Base-by-base conservation (phyloP, 1,140 invertebrate species). In the Hylaeus volcanicus region DNA sequence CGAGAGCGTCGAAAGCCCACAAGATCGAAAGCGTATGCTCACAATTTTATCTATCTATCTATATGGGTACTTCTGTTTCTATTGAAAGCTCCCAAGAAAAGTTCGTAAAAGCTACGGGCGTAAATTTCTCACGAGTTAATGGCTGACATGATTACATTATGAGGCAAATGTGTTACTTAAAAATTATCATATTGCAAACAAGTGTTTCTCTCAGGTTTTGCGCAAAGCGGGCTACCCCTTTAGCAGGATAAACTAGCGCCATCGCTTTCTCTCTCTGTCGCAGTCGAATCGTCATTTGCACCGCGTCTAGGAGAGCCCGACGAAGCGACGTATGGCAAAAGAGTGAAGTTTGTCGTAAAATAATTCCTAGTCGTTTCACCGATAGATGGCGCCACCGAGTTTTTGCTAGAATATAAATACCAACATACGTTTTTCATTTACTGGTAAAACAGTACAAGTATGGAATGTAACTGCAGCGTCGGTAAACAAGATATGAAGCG, bases 221-320 rank as follows among this genome's bases (percentile, higher is more conserved):
- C 26, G 26, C 26, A 26, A 26, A 26, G 26, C 26, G 26, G 26
- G 26, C 26, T 26, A 26, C 26, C 26, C 26, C 26, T 26, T 26
- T 26, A 26, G 26, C 26, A 26, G 26, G 26, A 26, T 26, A 26
- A 26, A 26, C 26, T 26, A 26, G 26, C 26, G 26, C 26, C 26
- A 26, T 26, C 26, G 72, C 41, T 43, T 9, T 9, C 1, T 43
- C 58, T 63, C 9, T 64, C 61, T 39, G 78, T 65, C 43, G 43
- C 70, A 76, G 72, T 76, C 81, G 75, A 85, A 87, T 88, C 74
- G 83, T 88, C 87, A 88, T 88, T 88, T 88, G 86, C 88, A 86
- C 82, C 78, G 80, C 82, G 73, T 83, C 84, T 85, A 69, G 79
- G 61, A 70, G 61, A 70, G 75, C 65, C 79, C n/a, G 65, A 15